A percentile compares a stretch with the other conserved stretches of the same genome.
Evolutionary conservation across 2,888 invertebrate genomes (phyloP).

Genomic region (Tholera decimalis): DNA sequence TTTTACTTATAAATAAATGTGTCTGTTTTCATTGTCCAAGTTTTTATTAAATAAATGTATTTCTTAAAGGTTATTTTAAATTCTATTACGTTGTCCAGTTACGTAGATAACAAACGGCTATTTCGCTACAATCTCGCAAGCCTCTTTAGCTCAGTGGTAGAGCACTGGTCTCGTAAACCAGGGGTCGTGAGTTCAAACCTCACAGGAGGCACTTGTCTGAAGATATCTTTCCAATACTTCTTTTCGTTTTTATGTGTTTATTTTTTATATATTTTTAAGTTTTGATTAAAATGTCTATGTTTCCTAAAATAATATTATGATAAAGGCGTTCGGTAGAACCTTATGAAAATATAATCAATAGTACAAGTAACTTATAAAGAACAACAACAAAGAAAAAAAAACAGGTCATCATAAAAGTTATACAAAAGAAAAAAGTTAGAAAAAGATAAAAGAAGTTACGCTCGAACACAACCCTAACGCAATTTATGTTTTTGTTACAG

Average conservation of each 20-base stretch:
- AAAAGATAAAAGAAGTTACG: slow-evolving; percentile 43
- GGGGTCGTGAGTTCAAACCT: slow-evolving; percentile 93
- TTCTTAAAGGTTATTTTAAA: too few relatives aligned
- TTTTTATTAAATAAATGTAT: not conserved
- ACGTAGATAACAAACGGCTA: slow-evolving; percentile 28
- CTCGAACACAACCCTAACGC: slow-evolving; percentile 39
- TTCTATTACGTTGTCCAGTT: not conserved
- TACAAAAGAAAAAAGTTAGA: slow-evolving; percentile 49
- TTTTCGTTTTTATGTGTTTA: slow-evolving; percentile 12
- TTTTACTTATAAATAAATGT: too few relatives aligned
- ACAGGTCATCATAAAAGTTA: slow-evolving; percentile 39
- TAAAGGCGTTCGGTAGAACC: not conserved
- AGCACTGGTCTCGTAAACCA: slow-evolving; percentile 96
- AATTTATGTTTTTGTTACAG: slow-evolving; percentile 76
- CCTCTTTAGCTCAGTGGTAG: slow-evolving; percentile 96
- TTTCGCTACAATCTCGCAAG: slow-evolving; percentile 71
- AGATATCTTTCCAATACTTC: slow-evolving; percentile 27
- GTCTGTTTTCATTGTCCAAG: too few relatives aligned
- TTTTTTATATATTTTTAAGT: not conserved
- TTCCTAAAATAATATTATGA: too few relatives aligned
- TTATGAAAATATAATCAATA: slow-evolving; percentile 15
- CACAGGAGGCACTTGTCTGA: slow-evolving; percentile 80
- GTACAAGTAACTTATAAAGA: slow-evolving; percentile 32
- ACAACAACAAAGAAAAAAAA: slow-evolving; percentile 28
- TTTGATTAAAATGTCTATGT: too few relatives aligned